These are phyloP conservation scores for Blastobasis adustella DNA, from an alignment of 2,888 invertebrate genomes.

Conservation along the genomic window DNA sequence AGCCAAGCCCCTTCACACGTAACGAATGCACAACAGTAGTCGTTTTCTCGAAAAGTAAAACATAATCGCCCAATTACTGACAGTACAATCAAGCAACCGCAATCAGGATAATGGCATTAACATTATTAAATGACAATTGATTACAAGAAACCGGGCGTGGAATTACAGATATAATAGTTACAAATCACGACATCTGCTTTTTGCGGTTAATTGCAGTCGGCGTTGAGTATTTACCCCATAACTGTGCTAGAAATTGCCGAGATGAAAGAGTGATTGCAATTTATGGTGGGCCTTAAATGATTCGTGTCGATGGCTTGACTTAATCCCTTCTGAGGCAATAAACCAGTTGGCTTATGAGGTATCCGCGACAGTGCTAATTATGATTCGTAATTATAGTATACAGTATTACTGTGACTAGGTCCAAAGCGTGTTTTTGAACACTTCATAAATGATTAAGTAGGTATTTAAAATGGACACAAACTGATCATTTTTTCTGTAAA, in stretches of 20 bases:
- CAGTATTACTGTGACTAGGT: too few relatives aligned
- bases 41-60: constrained; percentile 14
- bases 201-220: constrained; percentile 5
- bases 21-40: background rate
- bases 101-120: constrained; percentile 63
- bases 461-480: too few relatives aligned
- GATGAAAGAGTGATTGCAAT: too few relatives aligned
- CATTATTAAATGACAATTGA: constrained; percentile 55
- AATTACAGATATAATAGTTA: constrained; percentile 43
- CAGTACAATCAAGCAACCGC: constrained; percentile 55
- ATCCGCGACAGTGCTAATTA: background rate
- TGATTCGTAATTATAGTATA: too few relatives aligned
- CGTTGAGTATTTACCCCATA: background rate
- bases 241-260: background rate
- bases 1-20: too few relatives aligned
- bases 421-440: too few relatives aligned
- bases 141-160: constrained; percentile 53
- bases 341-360: background rate
- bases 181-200: constrained; percentile 30
- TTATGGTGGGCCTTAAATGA: too few relatives aligned
- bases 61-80: constrained; percentile 46
- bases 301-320: background rate
- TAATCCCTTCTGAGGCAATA: background rate
- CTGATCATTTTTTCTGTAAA: too few relatives aligned
- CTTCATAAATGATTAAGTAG: too few relatives aligned